Conservation (phyloP, 2,113 vertebrate genomes). For the Gadus macrocephalus region DNA sequence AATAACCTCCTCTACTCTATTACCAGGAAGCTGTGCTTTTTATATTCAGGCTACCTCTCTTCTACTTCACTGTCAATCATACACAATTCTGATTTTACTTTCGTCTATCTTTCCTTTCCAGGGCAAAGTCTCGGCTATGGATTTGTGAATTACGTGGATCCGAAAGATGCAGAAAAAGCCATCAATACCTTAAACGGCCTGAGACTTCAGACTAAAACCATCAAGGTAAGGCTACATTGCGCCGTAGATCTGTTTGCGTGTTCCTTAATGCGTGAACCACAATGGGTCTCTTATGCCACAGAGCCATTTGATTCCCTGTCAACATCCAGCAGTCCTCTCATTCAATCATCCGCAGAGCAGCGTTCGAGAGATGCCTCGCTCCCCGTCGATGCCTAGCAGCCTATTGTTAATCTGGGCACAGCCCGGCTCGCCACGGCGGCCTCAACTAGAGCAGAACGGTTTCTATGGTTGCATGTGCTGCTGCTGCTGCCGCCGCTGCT, state of each 20-base stretch:
- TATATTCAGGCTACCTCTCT: no score
- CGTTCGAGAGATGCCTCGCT: no score
- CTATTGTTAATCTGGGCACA: constrained; percentile 68
- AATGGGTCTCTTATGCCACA: no score
- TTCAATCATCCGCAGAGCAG: no score
- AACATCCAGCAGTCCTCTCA: no score
- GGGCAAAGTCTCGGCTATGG: constrained; percentile 98
- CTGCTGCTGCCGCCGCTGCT: neutral
- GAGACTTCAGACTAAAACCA: constrained; percentile 98
- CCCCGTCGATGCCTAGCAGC: constrained; percentile 20
- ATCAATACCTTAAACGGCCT: constrained; percentile 97
- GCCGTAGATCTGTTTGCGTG: no score
- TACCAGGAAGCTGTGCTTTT: no score
- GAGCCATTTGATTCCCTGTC: no score
- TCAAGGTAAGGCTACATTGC: constrained; percentile 81
- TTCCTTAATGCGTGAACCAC: no score
- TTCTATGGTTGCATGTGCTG: constrained; percentile 69
- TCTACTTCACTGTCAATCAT: no score
- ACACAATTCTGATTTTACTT: neutral
- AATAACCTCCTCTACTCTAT: no score
- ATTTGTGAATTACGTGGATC: constrained; percentile 97
- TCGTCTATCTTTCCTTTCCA: constrained; percentile 53
- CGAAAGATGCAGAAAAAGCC: constrained; percentile 97
- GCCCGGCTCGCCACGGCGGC: constrained; percentile 36
- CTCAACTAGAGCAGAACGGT: constrained; percentile 67